Percentiles rank a stretch among this genome's conserved stretches.
Conservation (phyloP, 2,888 invertebrate genomes). For the Falcaria lacertinaria region DNA sequence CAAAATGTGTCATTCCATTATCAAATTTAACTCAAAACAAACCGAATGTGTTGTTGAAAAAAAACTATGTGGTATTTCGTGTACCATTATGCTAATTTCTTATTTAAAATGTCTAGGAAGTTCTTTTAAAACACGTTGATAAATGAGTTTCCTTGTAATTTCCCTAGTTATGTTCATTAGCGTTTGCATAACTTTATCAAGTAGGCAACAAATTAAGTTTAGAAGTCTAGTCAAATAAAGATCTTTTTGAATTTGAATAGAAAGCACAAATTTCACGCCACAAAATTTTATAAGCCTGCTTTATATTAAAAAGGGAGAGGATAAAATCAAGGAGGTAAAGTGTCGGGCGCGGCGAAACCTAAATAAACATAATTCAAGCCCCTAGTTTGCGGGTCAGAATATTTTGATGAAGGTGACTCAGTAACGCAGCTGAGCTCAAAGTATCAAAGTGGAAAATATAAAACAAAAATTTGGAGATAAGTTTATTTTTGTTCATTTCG, state of each 20-base stretch:
- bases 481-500: not conserved
- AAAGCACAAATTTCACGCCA: not conserved
- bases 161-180: not conserved
- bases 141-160: no score
- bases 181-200: not conserved
- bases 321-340: not conserved
- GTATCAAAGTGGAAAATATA: not conserved
- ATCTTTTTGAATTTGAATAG: no score
- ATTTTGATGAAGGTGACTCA: slow-evolving; percentile 9
- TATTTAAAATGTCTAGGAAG: no score
- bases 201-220: not conserved
- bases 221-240: no score
- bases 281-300: slow-evolving; percentile 1
- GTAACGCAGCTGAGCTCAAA: slow-evolving; percentile 2
- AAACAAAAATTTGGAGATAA: not conserved
- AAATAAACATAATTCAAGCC: slow-evolving; percentile 33
- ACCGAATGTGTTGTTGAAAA: no score
- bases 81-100: no score
- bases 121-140: no score
- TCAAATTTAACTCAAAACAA: no score
- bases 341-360: slow-evolving; percentile 7
- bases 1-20: no score
- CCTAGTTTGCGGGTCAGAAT: slow-evolving; percentile 18
- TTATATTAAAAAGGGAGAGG: slow-evolving; percentile 2
- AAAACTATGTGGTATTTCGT: no score